Evolutionary conservation across 2,113 vertebrate genomes (phyloP).

Genomic region (Pionites leucogaster): DNA sequence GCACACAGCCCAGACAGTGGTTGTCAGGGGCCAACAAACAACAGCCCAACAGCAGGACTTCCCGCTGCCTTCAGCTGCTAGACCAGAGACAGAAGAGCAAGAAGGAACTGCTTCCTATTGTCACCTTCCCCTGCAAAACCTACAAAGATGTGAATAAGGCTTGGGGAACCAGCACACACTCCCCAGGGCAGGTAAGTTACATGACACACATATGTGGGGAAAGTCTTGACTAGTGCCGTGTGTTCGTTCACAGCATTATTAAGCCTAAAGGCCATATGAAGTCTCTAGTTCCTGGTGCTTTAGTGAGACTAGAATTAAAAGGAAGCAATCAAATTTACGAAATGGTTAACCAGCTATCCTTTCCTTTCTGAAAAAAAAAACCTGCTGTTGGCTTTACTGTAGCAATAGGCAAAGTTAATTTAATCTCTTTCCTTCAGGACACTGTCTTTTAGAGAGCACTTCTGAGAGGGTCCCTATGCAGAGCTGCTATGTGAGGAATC

Average conservation of each 20-base stretch:
- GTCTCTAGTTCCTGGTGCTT: neutral
- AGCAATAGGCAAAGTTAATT: neutral
- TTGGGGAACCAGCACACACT: neutral
- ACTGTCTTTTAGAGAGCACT: neutral
- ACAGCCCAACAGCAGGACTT: neutral
- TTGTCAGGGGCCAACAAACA: neutral
- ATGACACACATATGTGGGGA: accelerated
- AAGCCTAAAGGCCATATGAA: neutral
- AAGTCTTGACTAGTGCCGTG: neutral
- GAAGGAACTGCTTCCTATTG: neutral
- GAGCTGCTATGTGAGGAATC: neutral
- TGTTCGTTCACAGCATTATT: neutral
- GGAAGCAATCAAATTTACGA: neutral
- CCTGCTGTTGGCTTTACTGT: neutral
- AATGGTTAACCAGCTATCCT: neutral
- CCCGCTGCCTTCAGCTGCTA: neutral
- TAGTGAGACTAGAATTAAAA: neutral
- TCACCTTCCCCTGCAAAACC: neutral
- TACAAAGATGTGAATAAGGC: neutral
- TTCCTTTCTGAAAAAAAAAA: neutral
- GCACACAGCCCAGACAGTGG: neutral
- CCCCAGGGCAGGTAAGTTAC: neutral
- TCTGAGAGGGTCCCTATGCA: neutral
- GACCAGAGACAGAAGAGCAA: neutral
- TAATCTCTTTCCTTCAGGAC: neutral